Conservation (phyloP, 2,113 vertebrate genomes). For the Falcunculus frontatus region DNA sequence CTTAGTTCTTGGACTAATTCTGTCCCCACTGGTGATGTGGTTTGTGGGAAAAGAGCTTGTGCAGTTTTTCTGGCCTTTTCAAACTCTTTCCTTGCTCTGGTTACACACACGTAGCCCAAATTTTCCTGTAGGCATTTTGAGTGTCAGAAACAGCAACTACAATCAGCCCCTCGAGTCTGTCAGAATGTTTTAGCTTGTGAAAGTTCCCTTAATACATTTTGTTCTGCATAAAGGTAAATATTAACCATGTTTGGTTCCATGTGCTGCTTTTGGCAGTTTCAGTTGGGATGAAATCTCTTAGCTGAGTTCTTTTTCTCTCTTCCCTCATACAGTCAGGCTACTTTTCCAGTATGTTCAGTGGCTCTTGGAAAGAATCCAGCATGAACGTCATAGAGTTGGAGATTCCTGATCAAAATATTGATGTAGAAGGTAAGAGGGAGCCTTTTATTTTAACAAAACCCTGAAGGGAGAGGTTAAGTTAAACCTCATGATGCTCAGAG, state of each 20-base stretch:
- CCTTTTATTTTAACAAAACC: background rate
- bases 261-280: background rate
- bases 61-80: background rate
- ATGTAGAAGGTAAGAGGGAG: slow-evolving; percentile 84
- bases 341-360: slow-evolving; percentile 99
- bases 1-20: background rate
- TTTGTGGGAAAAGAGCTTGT: background rate
- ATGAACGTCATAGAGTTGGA: slow-evolving; percentile 93
- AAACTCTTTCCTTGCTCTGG: background rate
- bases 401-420: slow-evolving; percentile 97
- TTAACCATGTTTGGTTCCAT: fast-evolving
- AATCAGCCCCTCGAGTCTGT: background rate
- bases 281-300: background rate
- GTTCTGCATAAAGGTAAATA: background rate
- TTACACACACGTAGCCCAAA: background rate
- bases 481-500: background rate
- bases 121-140: background rate
- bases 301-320: background rate
- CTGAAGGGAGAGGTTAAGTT: background rate
- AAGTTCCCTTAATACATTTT: background rate
- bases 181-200: background rate
- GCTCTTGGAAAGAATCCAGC: slow-evolving; percentile 96
- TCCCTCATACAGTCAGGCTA: slow-evolving; percentile 85
- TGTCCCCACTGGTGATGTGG: background rate
- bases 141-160: background rate